These are phyloP conservation scores for Augiades crinisus DNA, from an alignment of 2,888 invertebrate genomes.

Conservation along the genomic window DNA sequence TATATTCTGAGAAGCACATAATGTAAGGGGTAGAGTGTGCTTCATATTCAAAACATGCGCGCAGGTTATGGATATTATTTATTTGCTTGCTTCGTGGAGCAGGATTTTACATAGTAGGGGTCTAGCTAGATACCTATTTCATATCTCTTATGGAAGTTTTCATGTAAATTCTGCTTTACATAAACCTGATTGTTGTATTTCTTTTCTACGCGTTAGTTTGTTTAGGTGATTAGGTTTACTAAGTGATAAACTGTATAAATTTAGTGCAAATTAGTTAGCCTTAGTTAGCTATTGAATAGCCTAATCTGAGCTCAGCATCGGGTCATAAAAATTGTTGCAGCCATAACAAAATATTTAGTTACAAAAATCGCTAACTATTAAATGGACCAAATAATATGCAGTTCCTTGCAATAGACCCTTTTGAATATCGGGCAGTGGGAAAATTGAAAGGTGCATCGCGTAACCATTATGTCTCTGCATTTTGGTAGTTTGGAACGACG, in stretches of 20 bases:
- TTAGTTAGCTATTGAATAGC: too few relatives aligned
- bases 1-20: constrained; percentile 47
- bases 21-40: constrained; percentile 35
- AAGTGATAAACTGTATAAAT: too few relatives aligned
- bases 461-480: constrained; percentile 41
- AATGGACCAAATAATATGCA: constrained; percentile 5
- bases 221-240: too few relatives aligned
- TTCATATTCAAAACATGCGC: constrained; percentile 21
- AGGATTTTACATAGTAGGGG: background rate
- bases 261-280: too few relatives aligned
- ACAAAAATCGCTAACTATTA: background rate
- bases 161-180: too few relatives aligned
- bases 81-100: background rate
- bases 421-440: constrained; percentile 51
- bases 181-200: too few relatives aligned
- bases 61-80: constrained; percentile 19
- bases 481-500: constrained; percentile 35
- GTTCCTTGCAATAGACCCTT: constrained; percentile 9
- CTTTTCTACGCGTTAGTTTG: too few relatives aligned
- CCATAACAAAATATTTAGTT: background rate
- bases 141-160: too few relatives aligned
- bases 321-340: background rate
- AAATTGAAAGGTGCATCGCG: constrained; percentile 67
- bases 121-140: too few relatives aligned
- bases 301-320: too few relatives aligned